phyloP scores from a whole-genome alignment of 1,140 invertebrate genomes.

The Antheraea pernyi region DNA sequence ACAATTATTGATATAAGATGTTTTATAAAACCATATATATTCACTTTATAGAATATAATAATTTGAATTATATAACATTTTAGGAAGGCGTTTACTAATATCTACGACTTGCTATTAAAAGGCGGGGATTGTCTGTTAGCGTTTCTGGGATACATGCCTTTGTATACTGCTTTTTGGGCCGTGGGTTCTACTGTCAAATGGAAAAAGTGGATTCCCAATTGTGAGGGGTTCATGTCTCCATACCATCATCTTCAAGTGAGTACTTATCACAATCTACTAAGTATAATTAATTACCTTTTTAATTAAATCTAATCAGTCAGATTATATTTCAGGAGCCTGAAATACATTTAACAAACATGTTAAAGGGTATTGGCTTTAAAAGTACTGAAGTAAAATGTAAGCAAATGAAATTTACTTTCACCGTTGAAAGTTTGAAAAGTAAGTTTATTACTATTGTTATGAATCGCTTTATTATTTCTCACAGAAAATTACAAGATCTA shows the following conservation, averaged over 20 bases:
- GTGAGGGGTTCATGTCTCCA: not conserved
- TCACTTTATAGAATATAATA: too few relatives aligned
- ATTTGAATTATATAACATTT: not conserved
- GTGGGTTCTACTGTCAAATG: not conserved
- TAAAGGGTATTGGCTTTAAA: conserved; percentile 11
- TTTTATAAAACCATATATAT: too few relatives aligned
- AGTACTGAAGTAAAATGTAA: conserved; percentile 7
- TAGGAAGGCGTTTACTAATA: conserved; percentile 8
- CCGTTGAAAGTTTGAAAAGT: not conserved
- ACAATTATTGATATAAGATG: too few relatives aligned
- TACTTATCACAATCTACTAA: not conserved
- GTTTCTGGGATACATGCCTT: not conserved
- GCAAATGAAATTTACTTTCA: not conserved
- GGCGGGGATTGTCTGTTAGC: not conserved
- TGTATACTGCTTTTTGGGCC: too few relatives aligned
- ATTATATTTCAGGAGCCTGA: conserved; percentile 5
- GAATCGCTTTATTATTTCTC: too few relatives aligned
- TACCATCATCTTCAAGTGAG: conserved; percentile 1
- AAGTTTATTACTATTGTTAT: not conserved
- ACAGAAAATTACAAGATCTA: too few relatives aligned
- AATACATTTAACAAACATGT: conserved; percentile 5
- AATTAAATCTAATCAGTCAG: not conserved
- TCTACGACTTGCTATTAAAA: not conserved
- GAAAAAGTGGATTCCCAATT: not conserved
- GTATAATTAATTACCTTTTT: too few relatives aligned